These are phyloP conservation scores for Enteromius unitaeniatus DNA, from an alignment of 2,797 vertebrate species.

Conservation along the genomic window DNA sequence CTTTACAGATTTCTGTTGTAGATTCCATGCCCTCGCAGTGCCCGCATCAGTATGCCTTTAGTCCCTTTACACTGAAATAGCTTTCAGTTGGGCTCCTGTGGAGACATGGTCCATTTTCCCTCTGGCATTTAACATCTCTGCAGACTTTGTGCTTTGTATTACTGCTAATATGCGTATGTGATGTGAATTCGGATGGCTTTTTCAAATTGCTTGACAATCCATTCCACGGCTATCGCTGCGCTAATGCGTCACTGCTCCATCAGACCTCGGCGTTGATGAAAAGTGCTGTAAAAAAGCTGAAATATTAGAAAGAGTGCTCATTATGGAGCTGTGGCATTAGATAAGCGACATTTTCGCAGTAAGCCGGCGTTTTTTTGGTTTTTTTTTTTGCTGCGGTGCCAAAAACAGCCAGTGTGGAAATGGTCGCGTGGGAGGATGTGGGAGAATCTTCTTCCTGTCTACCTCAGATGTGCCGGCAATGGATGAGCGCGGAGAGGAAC, in stretches of 20 bases:
- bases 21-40: conserved; percentile 28
- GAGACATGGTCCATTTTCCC: conserved; percentile 43
- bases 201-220: conserved; percentile 65
- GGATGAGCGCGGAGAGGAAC: conserved; percentile 32
- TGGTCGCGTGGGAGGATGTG: conserved; percentile 53
- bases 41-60: conserved; percentile 41
- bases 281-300: conserved; percentile 21
- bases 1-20: conserved; percentile 31
- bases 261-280: conserved; percentile 29
- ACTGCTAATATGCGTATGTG: conserved; percentile 70
- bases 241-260: conserved; percentile 37
- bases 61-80: conserved; percentile 41
- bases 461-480: conserved; percentile 40
- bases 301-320: conserved; percentile 41
- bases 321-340: conserved; percentile 28
- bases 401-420: conserved; percentile 43
- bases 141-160: conserved; percentile 60
- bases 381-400: conserved; percentile 32
- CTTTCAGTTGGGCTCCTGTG: conserved; percentile 53
- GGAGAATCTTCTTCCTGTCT: conserved; percentile 48
- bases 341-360: conserved; percentile 45
- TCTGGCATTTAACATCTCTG: conserved; percentile 55
- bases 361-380: too few relatives aligned
- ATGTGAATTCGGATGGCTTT: conserved; percentile 67
- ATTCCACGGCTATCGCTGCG: conserved; percentile 61